A percentile compares a stretch with the other conserved stretches of the same genome.
phyloP scores from a whole-genome alignment of 2,113 vertebrate species.

The Daubentonia madagascariensis region DNA sequence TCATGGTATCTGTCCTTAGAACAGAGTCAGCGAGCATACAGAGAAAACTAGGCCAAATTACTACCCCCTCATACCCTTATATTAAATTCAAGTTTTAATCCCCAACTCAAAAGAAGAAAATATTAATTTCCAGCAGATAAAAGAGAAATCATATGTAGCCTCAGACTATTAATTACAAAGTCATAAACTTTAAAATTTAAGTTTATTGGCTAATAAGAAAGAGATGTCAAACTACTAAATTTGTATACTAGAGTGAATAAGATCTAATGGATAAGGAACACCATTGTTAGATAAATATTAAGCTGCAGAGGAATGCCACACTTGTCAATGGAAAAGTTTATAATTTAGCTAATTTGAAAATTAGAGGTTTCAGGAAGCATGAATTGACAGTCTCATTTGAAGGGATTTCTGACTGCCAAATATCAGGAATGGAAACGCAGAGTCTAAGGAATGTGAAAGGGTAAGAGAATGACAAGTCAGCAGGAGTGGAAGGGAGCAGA shows the following conservation, averaged over 20 bases:
- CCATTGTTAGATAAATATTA: constrained; percentile 32
- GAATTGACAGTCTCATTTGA: constrained; percentile 34
- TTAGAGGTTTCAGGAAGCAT: constrained; percentile 44
- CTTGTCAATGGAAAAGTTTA: constrained; percentile 45
- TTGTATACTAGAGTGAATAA: constrained; percentile 1
- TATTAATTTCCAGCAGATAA: not conserved
- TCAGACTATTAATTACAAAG: constrained; percentile 4
- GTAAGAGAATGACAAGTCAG: not conserved
- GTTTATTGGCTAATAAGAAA: not conserved
- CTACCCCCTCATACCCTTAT: not conserved
- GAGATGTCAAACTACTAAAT: not conserved
- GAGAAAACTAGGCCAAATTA: not conserved
- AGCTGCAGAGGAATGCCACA: not conserved
- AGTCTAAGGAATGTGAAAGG: constrained; percentile 22
- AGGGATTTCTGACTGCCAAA: constrained; percentile 27
- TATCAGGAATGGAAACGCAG: constrained; percentile 9
- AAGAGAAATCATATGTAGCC: constrained; percentile 3
- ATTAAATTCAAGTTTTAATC: constrained; percentile 5
- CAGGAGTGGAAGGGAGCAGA: not conserved
- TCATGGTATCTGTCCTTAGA: not conserved
- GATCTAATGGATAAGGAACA: not conserved
- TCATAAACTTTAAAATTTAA: not conserved
- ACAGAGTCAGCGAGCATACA: not conserved
- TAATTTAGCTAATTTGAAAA: constrained; percentile 56
- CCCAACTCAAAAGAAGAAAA: constrained; percentile 1